Evolutionary conservation across 2,888 invertebrate species (phyloP).

Genomic region (Diplazon laetatorius): DNA sequence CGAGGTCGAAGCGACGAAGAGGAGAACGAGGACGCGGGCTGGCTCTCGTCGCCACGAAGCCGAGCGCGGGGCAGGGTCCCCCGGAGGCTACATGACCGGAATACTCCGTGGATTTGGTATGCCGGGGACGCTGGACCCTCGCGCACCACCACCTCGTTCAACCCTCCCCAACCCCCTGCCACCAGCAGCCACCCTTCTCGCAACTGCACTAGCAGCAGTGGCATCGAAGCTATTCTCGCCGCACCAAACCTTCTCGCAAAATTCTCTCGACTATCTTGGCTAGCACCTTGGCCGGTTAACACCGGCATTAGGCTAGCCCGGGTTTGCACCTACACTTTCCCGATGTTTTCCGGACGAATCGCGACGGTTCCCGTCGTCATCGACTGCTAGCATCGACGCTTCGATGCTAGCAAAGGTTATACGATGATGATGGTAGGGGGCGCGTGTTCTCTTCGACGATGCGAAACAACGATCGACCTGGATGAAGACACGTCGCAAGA

Average conservation of each 20-base stretch:
- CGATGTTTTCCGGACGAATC: constrained; percentile 17
- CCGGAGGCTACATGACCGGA: constrained; percentile 81
- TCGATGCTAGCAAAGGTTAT: constrained; percentile 14
- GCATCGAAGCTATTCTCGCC: constrained; percentile 44
- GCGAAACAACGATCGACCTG: constrained; percentile 29
- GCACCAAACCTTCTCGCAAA: constrained; percentile 33
- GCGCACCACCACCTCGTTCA: constrained; percentile 68
- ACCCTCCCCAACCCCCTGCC: constrained; percentile 45
- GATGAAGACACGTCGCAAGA: constrained; percentile 41
- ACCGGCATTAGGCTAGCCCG: constrained; percentile 64
- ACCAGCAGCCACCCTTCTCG: constrained; percentile 17
- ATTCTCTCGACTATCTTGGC: constrained; percentile 42
- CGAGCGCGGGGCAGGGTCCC: constrained; percentile 67
- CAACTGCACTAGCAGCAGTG: constrained; percentile 43
- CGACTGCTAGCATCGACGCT: constrained; percentile 11
- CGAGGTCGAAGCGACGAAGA: constrained; percentile 55
- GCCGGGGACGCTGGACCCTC: constrained; percentile 80
- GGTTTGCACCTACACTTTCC: neutral
- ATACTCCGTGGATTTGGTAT: constrained; percentile 81
- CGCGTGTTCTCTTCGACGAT: constrained; percentile 22
- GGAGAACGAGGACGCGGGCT: constrained; percentile 40
- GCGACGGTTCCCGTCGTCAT: neutral
- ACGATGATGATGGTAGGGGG: constrained; percentile 15
- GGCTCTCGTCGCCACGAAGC: constrained; percentile 53
- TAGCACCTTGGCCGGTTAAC: constrained; percentile 76